Evolutionary conservation across 2,797 vertebrate genomes (phyloP).

Genomic region (Heteromormyrus szaboi): DNA sequence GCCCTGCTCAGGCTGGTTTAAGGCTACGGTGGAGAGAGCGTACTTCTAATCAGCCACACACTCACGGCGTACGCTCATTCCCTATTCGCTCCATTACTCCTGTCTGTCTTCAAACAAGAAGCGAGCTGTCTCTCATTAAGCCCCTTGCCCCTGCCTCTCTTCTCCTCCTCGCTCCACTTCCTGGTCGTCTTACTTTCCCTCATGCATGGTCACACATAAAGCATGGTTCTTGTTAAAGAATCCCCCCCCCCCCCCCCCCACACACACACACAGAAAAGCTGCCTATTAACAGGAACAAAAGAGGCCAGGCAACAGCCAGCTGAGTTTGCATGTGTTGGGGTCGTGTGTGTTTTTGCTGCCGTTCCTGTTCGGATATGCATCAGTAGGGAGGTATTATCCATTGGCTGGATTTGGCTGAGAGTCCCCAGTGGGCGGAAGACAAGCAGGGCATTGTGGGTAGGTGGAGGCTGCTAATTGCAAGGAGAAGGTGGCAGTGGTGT

Average conservation of each 20-base stretch:
- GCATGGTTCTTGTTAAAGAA: background rate
- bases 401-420: slow-evolving; percentile 1
- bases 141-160: background rate
- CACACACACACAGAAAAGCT: background rate
- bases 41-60: background rate
- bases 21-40: background rate
- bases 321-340: background rate
- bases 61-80: background rate
- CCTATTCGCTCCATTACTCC: background rate
- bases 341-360: background rate
- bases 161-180: background rate
- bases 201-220: background rate
- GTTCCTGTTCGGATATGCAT: background rate
- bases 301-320: background rate
- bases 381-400: background rate
- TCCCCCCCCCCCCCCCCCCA: background rate
- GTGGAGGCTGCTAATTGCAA: background rate
- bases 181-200: background rate
- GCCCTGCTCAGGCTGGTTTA: background rate
- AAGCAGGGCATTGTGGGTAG: background rate
- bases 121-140: background rate
- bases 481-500: background rate
- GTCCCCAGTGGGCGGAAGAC: background rate
- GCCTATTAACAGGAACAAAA: background rate
- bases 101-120: background rate